Evolutionary conservation across 92 coral and sea anemone species (phyloP), one percentile per base, ranked within the genome.

Genomic region (Muricea muricata): DNA sequence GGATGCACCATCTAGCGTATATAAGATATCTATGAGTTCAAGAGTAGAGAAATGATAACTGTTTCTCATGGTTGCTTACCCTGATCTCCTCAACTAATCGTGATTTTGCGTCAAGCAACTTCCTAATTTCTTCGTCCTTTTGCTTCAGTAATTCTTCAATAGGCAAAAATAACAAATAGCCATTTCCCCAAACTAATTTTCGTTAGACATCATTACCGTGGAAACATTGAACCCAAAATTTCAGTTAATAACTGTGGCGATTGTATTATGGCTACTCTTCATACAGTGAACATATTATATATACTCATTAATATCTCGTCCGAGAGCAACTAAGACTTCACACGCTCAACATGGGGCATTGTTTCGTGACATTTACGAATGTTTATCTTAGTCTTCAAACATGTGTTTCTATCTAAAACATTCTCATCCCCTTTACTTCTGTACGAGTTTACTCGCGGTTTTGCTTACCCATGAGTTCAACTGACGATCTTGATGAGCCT

Each of bases 51-150:
- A n/a, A n/a, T n/a, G n/a, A n/a, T n/a, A n/a, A n/a, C n/a, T n/a
- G n/a, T n/a, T n/a, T n/a, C 25, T 11, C 9, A 3, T 21, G 40
- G 40, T 17, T 21, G 79, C 89, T 73, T 86, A 97, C 99, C 93
- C 99, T 90, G 8, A 97, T 89, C 58, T 97, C 98, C 26, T 95
- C 98, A 47, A 97, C 88, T 52, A 97, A 93, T 78, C 92, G 93
- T 57, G 97, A 93, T 58, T 97, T 97, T 82, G 93, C 99, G 66
- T 97, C 98, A 24, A 97, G 86, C 46, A 92, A 89, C 75, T 86
- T 87, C 86, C 91, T 93, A 72, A 97, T 91, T 45, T 97, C 99
- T 35, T 93, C 97, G 72, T 97, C 99, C 77, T 97, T 97, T 12
- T 93, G 90, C 21, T 95, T 91, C 46, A 97, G 94, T 72, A 92